Conservation (phyloP, 2,113 vertebrate species). For the Poeciliopsis turrubarensis region DNA sequence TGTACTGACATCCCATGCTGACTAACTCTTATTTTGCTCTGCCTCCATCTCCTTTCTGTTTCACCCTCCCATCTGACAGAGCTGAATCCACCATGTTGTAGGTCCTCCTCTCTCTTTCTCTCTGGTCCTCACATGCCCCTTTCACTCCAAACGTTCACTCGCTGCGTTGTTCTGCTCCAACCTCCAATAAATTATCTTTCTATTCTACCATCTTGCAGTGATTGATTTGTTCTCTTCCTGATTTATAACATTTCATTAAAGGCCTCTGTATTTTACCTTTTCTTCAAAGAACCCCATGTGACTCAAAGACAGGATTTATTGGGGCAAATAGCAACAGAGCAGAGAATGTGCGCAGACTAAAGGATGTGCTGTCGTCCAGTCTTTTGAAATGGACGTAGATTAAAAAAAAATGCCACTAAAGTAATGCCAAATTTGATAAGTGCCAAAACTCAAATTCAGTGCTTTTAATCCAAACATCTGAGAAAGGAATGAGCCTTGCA, state of each 20-base stretch:
- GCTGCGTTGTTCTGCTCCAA: slow-evolving; percentile 13
- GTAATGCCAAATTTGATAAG: slow-evolving; percentile 41
- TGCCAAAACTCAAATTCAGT: slow-evolving; percentile 53
- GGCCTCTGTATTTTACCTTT: slow-evolving; percentile 24
- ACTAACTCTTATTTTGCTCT: slow-evolving; percentile 34
- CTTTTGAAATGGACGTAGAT: slow-evolving; percentile 41
- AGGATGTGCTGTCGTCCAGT: slow-evolving; percentile 33
- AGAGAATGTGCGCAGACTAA: slow-evolving; percentile 34
- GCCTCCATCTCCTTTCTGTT: slow-evolving; percentile 46
- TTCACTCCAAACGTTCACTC: slow-evolving; percentile 14
- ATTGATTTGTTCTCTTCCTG: slow-evolving; percentile 4
- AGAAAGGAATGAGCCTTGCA: slow-evolving; percentile 55
- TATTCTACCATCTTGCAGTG: slow-evolving; percentile 4
- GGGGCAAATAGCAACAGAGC: slow-evolving; percentile 18
- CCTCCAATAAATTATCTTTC: slow-evolving; percentile 1
- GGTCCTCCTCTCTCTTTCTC: slow-evolving; percentile 52
- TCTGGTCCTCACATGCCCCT: slow-evolving; percentile 7
- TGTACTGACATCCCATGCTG: slow-evolving; percentile 33
- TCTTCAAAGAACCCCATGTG: slow-evolving; percentile 37
- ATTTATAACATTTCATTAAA: slow-evolving; percentile 22
- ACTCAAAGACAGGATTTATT: slow-evolving; percentile 43
- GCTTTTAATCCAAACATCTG: slow-evolving; percentile 71
- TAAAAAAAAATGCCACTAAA: slow-evolving; percentile 29
- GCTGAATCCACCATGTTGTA: slow-evolving; percentile 48
- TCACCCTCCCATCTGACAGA: slow-evolving; percentile 61